Base-by-base conservation (phyloP, 2,113 vertebrate genomes). In the Catagonus wagneri region DNA sequence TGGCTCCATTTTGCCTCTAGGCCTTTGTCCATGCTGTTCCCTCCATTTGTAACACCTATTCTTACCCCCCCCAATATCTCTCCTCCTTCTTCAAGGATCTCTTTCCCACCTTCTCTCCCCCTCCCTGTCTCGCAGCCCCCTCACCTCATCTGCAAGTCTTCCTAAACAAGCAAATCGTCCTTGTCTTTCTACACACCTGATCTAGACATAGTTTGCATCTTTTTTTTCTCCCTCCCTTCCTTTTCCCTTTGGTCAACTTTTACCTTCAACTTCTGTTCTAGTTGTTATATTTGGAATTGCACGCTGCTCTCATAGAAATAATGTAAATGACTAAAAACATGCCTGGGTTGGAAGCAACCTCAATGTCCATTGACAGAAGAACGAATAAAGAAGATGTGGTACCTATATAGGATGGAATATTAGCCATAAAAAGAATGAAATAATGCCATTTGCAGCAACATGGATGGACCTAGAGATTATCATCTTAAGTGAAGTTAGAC, bases 251-350 rank as follows among this genome's bases (percentile, higher is more conserved):
- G 52, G 50, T 71, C 54, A 87, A 44, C 52, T 84, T 50, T 69
- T 32, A 76, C 15, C 36, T 91, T 78, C 61, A 75, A 86, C 2
- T 11, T 63, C 75, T 66, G 39, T 83, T 83, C 60, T 22, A 36
- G 52, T 72, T 83, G 68, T 89, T 83, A 34, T 56, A 39, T 91
- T 78, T 81, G 66, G 11, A 75, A 83, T 58, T 74, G 4, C 22
- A 71, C 74, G 23, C 84, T 81, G n/a, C n/a, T n/a, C n/a, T n/a
- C n/a, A n/a, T n/a, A n/a, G n/a, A n/a, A n/a, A n/a, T 75, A 52
- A 89, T 20, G 3, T 36, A 44, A 81, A 34, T 52, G 27, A 39
- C 34, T 95, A 68, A 81, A 84, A 89, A 83, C 29, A 63, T 32
- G n/a, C n/a, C n/a, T n/a, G n/a, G n/a, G n/a, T n/a, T n/a, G n/a